Conservation (phyloP, 2,888 invertebrate species). For the Leucozona laternaria region DNA sequence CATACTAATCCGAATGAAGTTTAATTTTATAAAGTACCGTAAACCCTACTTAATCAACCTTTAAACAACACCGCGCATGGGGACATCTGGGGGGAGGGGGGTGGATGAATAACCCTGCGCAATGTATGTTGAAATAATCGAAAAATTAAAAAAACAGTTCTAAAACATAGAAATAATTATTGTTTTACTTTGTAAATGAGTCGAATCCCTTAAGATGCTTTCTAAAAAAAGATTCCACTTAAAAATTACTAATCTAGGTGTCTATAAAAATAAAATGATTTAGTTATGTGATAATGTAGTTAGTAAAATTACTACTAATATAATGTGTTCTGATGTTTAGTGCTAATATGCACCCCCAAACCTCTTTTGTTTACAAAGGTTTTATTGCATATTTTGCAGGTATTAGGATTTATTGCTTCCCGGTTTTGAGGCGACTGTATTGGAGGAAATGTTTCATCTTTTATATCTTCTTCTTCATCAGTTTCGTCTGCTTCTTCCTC, state of each 20-base stretch:
- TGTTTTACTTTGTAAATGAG: too few relatives aligned
- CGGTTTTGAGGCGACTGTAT: conserved; percentile 1
- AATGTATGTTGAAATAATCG: too few relatives aligned
- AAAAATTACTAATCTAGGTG: conserved; percentile 33
- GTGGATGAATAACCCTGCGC: too few relatives aligned
- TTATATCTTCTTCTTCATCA: conserved; percentile 57
- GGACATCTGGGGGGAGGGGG: too few relatives aligned
- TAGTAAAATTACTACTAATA: conserved; percentile 13
- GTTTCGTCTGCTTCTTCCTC: conserved; percentile 41
- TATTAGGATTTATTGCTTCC: conserved; percentile 38
- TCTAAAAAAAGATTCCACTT: conserved; percentile 31
- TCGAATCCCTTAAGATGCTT: conserved; percentile 9
- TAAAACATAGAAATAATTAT: too few relatives aligned
- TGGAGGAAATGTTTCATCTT: conserved; percentile 55
- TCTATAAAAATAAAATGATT: conserved; percentile 31
- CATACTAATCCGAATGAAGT: too few relatives aligned
- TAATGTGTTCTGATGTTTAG: conserved; percentile 45
- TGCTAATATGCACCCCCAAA: conserved; percentile 46
- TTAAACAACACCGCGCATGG: too few relatives aligned
- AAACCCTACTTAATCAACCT: too few relatives aligned
- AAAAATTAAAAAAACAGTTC: too few relatives aligned
- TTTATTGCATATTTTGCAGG: conserved; percentile 63
- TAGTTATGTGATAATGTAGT: background rate
- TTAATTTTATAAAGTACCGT: too few relatives aligned
- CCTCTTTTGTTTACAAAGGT: conserved; percentile 60